Base-by-base conservation (phyloP, 2,888 invertebrate species). In the Seira sanloemensis region DNA sequence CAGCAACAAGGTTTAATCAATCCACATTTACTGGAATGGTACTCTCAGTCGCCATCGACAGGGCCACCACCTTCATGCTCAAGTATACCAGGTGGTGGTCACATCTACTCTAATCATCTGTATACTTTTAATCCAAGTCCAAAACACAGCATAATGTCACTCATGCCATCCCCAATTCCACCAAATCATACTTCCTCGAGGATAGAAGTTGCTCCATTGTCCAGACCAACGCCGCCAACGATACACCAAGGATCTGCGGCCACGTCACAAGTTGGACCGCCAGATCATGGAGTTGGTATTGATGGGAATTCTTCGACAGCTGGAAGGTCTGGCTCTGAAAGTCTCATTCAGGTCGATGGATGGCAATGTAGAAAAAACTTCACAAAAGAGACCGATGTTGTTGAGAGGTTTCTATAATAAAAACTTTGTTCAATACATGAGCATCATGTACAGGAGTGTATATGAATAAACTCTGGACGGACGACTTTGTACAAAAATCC, bases 371-470 rank as follows among this genome's bases (percentile, higher is more conserved):
- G 87, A 50, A 88, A 88, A 62, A 88, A 88, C 80, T 86, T 88
- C 77, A 81, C 76, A 71, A 89, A 88, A 66, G 89, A 89, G 78
- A 84, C 85, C 54, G 85, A 88, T 83, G 88, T 89, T 74, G 88
- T 88, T 12, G 89, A 89, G 74, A 86, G 89, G 67, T 89, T 89
- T 86, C 83, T 89, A 26, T 89, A 89, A n/a, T n/a, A n/a, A n/a
- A n/a, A 87, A 76, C 77, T 80, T 80, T 9, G 19, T 27, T 27
- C 21, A 71, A 26, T 18, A 25, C 65, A 26, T 18, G 16, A 16
- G n/a, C 71, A n/a, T n/a, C n/a, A n/a, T n/a, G n/a, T n/a, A n/a
- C n/a, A n/a, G n/a, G n/a, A n/a, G n/a, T n/a, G n/a, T n/a, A n/a
- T n/a, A n/a, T n/a, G n/a, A n/a, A n/a, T n/a, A n/a, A n/a, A n/a